Evolutionary conservation across 2,113 vertebrate species (phyloP).

Genomic region (Bagarius yarrelli): DNA sequence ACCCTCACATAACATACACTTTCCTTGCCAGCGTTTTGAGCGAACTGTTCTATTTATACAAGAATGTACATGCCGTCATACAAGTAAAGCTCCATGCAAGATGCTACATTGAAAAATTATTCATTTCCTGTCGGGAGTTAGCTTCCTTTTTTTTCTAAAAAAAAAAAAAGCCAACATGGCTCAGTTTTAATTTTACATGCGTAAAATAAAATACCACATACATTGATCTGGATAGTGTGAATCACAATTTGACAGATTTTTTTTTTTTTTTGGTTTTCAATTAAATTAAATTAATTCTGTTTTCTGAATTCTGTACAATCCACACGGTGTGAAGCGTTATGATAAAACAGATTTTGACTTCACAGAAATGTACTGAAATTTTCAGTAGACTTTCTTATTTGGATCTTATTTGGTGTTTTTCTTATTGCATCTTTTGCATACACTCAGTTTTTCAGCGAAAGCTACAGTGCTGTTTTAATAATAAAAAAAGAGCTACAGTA

Average conservation of each 20-base stretch:
- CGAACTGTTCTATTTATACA: slow-evolving; percentile 43
- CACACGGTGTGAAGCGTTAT: slow-evolving; percentile 32
- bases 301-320: slow-evolving; percentile 51
- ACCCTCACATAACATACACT: slow-evolving; percentile 57
- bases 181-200: slow-evolving; percentile 67
- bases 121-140: slow-evolving; percentile 52
- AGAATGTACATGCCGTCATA: slow-evolving; percentile 51
- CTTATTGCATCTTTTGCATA: slow-evolving; percentile 36
- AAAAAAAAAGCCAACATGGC: slow-evolving; percentile 69
- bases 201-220: slow-evolving; percentile 58
- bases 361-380: slow-evolving; percentile 73
- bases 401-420: slow-evolving; percentile 36
- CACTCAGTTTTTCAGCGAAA: slow-evolving; percentile 51
- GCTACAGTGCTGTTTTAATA: slow-evolving; percentile 69
- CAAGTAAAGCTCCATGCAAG: slow-evolving; percentile 65
- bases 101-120: slow-evolving; percentile 68
- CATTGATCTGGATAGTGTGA: slow-evolving; percentile 35
- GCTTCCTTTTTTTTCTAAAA: slow-evolving; percentile 43
- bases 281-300: slow-evolving; percentile 62
- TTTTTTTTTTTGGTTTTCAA: slow-evolving; percentile 40
- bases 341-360: slow-evolving; percentile 24
- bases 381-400: slow-evolving; percentile 46
- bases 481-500: slow-evolving; percentile 65
- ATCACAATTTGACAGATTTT: slow-evolving; percentile 23
- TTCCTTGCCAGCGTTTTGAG: slow-evolving; percentile 13